phyloP scores from a whole-genome alignment of 2,797 vertebrate genomes.

The Ciconia nigra region DNA sequence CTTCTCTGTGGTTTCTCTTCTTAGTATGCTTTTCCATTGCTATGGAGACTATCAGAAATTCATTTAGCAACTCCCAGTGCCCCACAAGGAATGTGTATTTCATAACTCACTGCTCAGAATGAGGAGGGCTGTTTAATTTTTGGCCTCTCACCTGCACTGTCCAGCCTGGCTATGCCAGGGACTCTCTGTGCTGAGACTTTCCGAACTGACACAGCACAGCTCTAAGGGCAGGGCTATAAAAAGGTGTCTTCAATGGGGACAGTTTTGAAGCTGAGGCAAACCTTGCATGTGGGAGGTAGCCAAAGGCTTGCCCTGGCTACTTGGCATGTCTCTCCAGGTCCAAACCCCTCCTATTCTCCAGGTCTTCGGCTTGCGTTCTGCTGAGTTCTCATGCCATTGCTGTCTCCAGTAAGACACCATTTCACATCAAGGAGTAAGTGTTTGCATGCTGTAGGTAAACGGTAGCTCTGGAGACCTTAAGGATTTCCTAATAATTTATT shows the following conservation, averaged over 20 bases:
- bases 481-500: neutral
- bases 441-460: neutral
- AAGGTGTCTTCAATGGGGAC: neutral
- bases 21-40: conserved; percentile 55
- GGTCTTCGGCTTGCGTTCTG: neutral
- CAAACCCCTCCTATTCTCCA: neutral
- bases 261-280: neutral
- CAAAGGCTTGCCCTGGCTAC: neutral
- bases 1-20: conserved; percentile 41
- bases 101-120: neutral
- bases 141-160: neutral
- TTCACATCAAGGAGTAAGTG: neutral
- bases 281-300: neutral
- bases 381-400: neutral
- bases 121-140: neutral
- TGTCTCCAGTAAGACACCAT: neutral
- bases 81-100: conserved; percentile 23
- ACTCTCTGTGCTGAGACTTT: neutral
- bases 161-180: neutral
- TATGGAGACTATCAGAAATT: conserved; percentile 65
- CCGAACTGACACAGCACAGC: neutral
- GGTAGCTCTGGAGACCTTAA: neutral
- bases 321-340: neutral
- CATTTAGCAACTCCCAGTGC: conserved; percentile 45
- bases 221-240: neutral